phyloP scores from a whole-genome alignment of 2,113 vertebrate genomes.

The Ictidomys tridecemlineatus region DNA sequence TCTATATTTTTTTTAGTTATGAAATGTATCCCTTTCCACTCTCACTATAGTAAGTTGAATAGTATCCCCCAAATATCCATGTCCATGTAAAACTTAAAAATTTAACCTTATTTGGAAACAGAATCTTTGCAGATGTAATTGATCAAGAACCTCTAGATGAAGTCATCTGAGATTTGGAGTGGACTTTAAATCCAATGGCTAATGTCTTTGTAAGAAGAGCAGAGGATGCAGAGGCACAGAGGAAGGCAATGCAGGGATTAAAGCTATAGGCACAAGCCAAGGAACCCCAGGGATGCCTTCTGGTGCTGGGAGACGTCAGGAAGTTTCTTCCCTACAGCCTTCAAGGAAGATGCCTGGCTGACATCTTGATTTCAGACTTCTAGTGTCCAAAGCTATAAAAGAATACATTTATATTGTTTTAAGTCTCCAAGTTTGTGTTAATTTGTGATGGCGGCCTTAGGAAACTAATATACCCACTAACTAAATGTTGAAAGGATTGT shows the following conservation, averaged over 20 bases:
- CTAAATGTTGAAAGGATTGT: constrained; percentile 58
- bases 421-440: background rate
- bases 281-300: too few species aligned
- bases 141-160: background rate
- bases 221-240: background rate
- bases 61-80: background rate
- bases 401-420: constrained; percentile 16
- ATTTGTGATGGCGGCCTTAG: constrained; percentile 12
- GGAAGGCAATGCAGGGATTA: background rate
- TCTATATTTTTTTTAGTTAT: background rate
- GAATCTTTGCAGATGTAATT: background rate
- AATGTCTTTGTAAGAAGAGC: background rate
- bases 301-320: background rate
- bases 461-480: constrained; percentile 46
- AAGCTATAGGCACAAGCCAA: background rate
- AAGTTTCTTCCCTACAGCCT: background rate
- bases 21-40: background rate
- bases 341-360: background rate
- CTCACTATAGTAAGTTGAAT: background rate
- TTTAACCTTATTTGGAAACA: background rate
- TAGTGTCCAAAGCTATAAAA: background rate
- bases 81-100: background rate
- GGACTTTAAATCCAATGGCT: background rate
- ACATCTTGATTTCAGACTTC: constrained; percentile 14
- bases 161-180: background rate